Evolutionary conservation across 2,113 vertebrate genomes (phyloP).

Genomic region (Muntiacus muntjak): DNA sequence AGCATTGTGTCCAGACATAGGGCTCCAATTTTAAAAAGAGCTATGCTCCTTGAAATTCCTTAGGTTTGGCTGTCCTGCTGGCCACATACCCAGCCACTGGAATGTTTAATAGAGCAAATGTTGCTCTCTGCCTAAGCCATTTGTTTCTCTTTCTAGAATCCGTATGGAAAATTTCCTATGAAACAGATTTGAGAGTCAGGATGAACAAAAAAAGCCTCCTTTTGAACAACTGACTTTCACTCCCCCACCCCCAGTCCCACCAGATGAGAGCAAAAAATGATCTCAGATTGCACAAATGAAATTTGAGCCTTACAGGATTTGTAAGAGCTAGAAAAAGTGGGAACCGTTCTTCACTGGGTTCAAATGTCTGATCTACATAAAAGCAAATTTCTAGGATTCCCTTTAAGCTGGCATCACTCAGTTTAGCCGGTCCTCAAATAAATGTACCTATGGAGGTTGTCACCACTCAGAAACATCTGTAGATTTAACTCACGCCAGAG

Average conservation of each 20-base stretch:
- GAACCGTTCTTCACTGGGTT: background rate
- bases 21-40: constrained; percentile 32
- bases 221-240: constrained; percentile 50
- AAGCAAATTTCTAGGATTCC: constrained; percentile 49
- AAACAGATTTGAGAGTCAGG: constrained; percentile 28
- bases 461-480: background rate
- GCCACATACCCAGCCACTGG: constrained; percentile 2
- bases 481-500: constrained; percentile 37
- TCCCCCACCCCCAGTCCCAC: background rate
- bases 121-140: background rate
- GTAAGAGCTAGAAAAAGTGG: background rate
- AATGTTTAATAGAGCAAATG: constrained; percentile 41
- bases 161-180: constrained; percentile 49
- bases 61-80: background rate
- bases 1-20: constrained; percentile 18
- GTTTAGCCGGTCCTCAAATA: background rate
- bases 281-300: constrained; percentile 36
- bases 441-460: background rate
- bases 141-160: constrained; percentile 56
- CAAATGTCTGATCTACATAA: constrained; percentile 25
- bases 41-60: constrained; percentile 39
- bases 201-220: constrained; percentile 33
- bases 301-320: background rate
- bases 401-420: background rate
- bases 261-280: constrained; percentile 1